A percentile compares a stretch with the other conserved stretches of the same genome.
Conservation (phyloP, 2,888 invertebrate genomes). For the Neoascia interrupta region DNA sequence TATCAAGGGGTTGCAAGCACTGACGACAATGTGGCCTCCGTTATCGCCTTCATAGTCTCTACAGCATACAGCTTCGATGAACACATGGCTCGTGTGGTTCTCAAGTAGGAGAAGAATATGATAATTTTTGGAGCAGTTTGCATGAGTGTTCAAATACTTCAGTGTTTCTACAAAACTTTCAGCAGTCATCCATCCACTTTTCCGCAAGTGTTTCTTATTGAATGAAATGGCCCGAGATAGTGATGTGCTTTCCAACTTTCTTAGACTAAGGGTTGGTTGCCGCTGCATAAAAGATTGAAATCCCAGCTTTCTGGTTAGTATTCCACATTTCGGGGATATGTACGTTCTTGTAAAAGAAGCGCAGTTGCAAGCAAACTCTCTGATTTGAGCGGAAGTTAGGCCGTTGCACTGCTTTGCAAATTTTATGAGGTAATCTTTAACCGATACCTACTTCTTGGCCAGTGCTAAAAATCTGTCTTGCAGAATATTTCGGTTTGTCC, state of each 20-base stretch:
- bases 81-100: neutral
- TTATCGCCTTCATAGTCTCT: neutral
- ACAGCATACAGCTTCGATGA: neutral
- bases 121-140: neutral
- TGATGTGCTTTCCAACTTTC: neutral
- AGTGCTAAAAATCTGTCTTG: neutral
- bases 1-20: neutral
- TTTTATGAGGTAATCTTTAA: too few species aligned
- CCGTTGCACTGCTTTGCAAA: neutral
- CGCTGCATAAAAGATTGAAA: neutral
- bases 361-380: neutral
- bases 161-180: neutral
- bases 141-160: neutral
- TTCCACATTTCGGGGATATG: neutral
- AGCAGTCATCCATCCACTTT: neutral
- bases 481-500: neutral
- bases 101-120: neutral
- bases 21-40: neutral
- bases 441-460: neutral
- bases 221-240: neutral
- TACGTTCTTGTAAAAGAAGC: neutral
- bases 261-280: neutral
- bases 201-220: neutral
- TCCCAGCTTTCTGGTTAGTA: neutral
- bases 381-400: neutral